phyloP scores from a whole-genome alignment of 1,140 invertebrate genomes.

The Dendrolimus kikuchii region DNA sequence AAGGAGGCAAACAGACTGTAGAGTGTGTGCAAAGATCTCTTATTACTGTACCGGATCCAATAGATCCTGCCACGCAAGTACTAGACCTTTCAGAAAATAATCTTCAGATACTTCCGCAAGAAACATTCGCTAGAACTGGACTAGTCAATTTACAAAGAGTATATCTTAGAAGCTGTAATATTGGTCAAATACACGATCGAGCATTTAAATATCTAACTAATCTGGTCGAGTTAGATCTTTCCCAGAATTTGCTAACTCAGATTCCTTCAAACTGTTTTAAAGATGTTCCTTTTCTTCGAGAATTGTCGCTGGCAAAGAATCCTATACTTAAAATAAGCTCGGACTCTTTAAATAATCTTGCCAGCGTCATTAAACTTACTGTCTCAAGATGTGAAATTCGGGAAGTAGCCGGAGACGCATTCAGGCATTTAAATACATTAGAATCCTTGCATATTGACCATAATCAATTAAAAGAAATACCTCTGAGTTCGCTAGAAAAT shows the following conservation, averaged over 20 bases:
- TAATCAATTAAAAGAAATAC: constrained; percentile 83
- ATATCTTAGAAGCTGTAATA: constrained; percentile 84
- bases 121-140: constrained; percentile 85
- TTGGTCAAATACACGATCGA: constrained; percentile 87
- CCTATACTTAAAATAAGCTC: constrained; percentile 85
- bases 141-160: constrained; percentile 90
- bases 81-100: constrained; percentile 91
- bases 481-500: constrained; percentile 81
- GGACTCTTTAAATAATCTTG: constrained; percentile 82
- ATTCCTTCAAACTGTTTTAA: constrained; percentile 86
- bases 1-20: constrained; percentile 91
- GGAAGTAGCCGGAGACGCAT: constrained; percentile 83
- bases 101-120: constrained; percentile 84
- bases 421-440: constrained; percentile 83
- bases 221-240: constrained; percentile 90
- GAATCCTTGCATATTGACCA: constrained; percentile 87
- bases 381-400: constrained; percentile 86
- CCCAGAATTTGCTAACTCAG: constrained; percentile 83
- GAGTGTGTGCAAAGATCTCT: constrained; percentile 88
- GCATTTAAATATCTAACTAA: constrained; percentile 90
- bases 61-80: constrained; percentile 91
- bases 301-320: constrained; percentile 85
- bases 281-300: constrained; percentile 84
- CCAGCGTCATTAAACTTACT: constrained; percentile 87
- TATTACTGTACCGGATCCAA: constrained; percentile 85